Conservation (phyloP, 2,797 vertebrate species). For the Huso huso region DNA sequence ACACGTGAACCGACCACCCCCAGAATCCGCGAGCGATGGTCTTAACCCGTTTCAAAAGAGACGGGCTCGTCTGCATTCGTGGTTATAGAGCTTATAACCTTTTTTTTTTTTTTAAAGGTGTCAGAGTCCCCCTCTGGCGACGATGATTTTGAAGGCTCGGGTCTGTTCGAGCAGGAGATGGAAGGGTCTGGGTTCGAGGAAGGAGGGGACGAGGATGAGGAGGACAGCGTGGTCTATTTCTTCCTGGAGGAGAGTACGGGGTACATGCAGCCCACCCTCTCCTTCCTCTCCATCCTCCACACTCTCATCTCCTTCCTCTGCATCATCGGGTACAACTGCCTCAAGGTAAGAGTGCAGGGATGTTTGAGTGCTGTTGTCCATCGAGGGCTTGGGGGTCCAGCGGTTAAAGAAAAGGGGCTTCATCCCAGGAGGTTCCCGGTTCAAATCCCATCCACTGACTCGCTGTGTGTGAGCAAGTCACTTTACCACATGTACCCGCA, state of each 20-base stretch:
- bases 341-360: constrained; percentile 61
- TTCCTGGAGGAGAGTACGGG: constrained; percentile 91
- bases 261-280: constrained; percentile 82
- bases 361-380: too few species aligned
- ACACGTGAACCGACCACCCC: too few species aligned
- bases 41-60: too few species aligned
- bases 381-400: too few species aligned
- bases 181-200: constrained; percentile 60
- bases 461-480: too few species aligned
- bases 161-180: constrained; percentile 38
- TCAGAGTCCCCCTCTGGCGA: constrained; percentile 72
- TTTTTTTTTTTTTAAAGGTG: constrained; percentile 51
- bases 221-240: constrained; percentile 76
- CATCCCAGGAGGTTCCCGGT: too few species aligned
- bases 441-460: too few species aligned
- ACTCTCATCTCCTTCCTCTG: constrained; percentile 85
- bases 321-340: constrained; percentile 95
- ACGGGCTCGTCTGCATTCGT: too few species aligned
- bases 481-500: too few species aligned
- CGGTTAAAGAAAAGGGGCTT: too few species aligned
- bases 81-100: too few species aligned
- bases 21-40: too few species aligned
- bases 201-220: constrained; percentile 69
- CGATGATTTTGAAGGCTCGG: constrained; percentile 59
- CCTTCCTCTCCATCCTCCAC: constrained; percentile 70